Conservation (phyloP, 2,888 invertebrate genomes). For the Pristionchus entomophagus region DNA sequence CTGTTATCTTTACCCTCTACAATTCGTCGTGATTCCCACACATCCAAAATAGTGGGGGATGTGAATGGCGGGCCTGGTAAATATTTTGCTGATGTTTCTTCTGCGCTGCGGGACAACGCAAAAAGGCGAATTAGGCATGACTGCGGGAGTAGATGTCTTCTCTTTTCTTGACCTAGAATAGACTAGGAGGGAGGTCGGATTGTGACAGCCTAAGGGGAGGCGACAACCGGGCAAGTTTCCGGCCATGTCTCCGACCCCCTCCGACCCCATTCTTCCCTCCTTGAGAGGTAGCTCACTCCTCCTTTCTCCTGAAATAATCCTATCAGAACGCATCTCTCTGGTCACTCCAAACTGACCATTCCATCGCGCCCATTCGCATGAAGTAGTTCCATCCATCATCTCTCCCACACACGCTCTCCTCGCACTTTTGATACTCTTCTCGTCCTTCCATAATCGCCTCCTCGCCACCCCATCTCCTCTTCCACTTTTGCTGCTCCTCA, state of each 20-base stretch:
- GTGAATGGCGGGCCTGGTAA: neutral
- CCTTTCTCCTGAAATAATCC: conserved; percentile 24
- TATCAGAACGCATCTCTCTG: conserved; percentile 3
- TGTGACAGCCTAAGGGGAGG: conserved; percentile 29
- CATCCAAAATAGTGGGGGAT: neutral
- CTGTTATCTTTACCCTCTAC: no score
- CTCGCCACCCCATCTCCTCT: neutral
- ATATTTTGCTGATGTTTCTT: neutral
- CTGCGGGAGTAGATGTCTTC: neutral
- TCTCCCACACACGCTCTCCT: no score
- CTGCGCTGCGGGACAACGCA: neutral
- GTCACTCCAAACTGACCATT: conserved; percentile 8
- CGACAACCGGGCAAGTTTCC: neutral
- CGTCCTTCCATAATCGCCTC: conserved; percentile 3
- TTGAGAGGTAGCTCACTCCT: neutral
- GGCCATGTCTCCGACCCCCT: neutral
- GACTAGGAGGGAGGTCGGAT: conserved; percentile 15
- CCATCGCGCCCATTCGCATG: neutral
- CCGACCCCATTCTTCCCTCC: no score
- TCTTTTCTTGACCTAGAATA: neutral
- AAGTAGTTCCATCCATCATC: conserved; percentile 18
- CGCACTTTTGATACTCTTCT: neutral
- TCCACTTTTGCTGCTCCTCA: neutral
- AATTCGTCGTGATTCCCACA: no score
- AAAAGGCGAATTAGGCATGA: neutral